Percentiles rank a stretch among this genome's conserved stretches.
phyloP scores from a whole-genome alignment of 2,113 vertebrate species.

The Cyanoderma ruficeps region DNA sequence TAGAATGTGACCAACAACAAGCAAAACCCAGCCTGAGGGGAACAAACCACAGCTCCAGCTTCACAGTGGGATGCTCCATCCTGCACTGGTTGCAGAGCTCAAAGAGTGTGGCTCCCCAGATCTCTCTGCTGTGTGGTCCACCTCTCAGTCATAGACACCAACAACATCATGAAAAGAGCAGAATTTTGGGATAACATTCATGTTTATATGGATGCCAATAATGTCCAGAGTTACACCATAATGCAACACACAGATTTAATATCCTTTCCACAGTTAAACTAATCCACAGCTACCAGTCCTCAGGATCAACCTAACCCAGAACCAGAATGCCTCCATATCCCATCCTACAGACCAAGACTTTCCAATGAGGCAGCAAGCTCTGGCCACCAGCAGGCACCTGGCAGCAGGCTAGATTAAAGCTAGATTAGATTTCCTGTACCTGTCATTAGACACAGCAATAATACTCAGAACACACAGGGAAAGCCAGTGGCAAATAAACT shows the following conservation, averaged over 20 bases:
- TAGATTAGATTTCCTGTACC: neutral
- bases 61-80: neutral
- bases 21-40: neutral
- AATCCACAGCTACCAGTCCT: neutral
- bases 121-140: neutral
- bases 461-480: neutral
- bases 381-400: neutral
- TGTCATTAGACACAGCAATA: neutral
- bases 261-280: neutral
- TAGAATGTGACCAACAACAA: neutral
- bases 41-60: neutral
- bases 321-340: neutral
- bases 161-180: neutral
- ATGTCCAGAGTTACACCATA: neutral
- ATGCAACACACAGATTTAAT: neutral
- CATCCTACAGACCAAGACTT: neutral
- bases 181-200: neutral
- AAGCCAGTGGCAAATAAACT: neutral
- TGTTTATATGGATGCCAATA: neutral
- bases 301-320: neutral
- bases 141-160: neutral
- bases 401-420: neutral
- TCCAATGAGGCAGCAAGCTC: neutral
- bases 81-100: neutral
- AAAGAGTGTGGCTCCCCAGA: accelerated